phyloP scores from a whole-genome alignment of 2,888 invertebrate species.

The Holacanthella duospinosa region DNA sequence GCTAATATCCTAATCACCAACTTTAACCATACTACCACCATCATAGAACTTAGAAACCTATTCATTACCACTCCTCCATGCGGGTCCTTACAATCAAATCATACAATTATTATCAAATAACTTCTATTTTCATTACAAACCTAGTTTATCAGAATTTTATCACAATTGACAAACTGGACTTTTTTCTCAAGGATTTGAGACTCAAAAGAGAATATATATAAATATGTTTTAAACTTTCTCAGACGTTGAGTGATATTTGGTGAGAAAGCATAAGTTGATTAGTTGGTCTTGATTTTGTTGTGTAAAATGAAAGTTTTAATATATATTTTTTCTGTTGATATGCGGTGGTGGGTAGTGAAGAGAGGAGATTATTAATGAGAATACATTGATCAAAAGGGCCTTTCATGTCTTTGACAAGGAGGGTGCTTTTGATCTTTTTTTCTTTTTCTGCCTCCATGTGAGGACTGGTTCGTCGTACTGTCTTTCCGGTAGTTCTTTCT shows the following conservation, averaged over 20 bases:
- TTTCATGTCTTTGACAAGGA: slow-evolving; percentile 31
- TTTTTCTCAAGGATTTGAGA: too few relatives aligned
- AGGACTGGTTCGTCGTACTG: slow-evolving; percentile 14
- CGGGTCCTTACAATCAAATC: background rate
- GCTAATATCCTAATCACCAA: slow-evolving; percentile 18
- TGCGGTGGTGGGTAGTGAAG: slow-evolving; percentile 11
- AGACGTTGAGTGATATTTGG: too few relatives aligned
- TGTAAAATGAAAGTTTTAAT: background rate
- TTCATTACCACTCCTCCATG: background rate
- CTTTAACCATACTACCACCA: background rate
- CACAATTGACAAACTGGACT: too few relatives aligned
- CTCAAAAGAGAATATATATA: too few relatives aligned
- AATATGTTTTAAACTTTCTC: too few relatives aligned
- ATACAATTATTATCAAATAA: background rate
- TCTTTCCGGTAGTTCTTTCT: background rate
- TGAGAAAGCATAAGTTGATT: background rate
- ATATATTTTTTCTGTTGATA: background rate
- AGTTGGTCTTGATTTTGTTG: background rate
- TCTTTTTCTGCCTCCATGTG: slow-evolving; percentile 3
- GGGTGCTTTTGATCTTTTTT: slow-evolving; percentile 36
- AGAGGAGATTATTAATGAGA: slow-evolving; percentile 38
- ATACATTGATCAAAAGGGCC: slow-evolving; percentile 37
- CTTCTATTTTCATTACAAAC: too few relatives aligned
- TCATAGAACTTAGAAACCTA: background rate
- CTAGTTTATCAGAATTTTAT: too few relatives aligned